Conservation (phyloP, 2,888 invertebrate species). For the Andrena minutula region DNA sequence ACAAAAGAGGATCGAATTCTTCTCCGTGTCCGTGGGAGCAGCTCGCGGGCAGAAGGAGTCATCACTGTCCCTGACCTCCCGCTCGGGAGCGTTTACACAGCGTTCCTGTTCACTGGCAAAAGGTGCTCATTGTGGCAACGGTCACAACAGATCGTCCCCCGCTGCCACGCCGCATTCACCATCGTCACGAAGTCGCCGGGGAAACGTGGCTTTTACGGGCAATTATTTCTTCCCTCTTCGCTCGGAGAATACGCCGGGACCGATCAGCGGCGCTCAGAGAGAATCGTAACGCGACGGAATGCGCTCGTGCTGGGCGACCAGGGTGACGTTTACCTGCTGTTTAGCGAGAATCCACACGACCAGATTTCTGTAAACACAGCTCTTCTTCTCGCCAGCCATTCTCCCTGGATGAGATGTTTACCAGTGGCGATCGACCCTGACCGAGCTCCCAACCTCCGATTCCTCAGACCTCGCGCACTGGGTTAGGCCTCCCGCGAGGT, state of each 20-base stretch:
- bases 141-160: constrained; percentile 80
- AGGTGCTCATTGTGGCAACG: constrained; percentile 78
- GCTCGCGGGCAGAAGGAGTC: constrained; percentile 65
- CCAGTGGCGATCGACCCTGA: constrained; percentile 9
- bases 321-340: constrained; percentile 54
- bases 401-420: constrained; percentile 52
- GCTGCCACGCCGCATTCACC: constrained; percentile 73
- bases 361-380: constrained; percentile 58
- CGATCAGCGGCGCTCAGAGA: constrained; percentile 30
- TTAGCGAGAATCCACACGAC: constrained; percentile 16
- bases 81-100: constrained; percentile 69
- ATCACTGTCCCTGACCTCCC: constrained; percentile 62
- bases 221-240: constrained; percentile 75
- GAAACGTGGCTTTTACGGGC: constrained; percentile 76
- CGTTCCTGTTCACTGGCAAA: constrained; percentile 64
- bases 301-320: constrained; percentile 61
- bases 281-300: constrained; percentile 41
- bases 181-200: constrained; percentile 64
- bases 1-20: constrained; percentile 64
- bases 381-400: constrained; percentile 24
- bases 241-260: constrained; percentile 43
- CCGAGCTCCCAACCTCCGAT: not conserved
- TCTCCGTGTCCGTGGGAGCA: constrained; percentile 50
- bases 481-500: constrained; percentile 2
- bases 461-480: not conserved